phyloP scores from a whole-genome alignment of 2,888 invertebrate genomes.

The Agrochola circellaris region DNA sequence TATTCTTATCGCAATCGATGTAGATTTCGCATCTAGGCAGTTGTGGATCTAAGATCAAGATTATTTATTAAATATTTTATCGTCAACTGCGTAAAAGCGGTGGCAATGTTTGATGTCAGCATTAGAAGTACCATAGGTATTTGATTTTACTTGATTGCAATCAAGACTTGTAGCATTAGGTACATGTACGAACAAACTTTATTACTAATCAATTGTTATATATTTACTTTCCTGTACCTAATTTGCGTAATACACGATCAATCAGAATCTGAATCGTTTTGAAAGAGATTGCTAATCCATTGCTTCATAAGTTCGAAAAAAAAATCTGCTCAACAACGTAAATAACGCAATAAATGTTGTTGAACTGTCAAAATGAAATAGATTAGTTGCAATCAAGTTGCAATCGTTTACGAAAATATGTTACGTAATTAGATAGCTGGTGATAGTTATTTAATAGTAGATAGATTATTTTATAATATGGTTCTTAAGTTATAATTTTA shows the following conservation, averaged over 20 bases:
- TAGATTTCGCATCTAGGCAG: slow-evolving; percentile 93
- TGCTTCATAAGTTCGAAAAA: no score
- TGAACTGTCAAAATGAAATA: no score
- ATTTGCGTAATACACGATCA: no score
- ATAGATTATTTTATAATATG: background rate
- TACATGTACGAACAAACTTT: background rate
- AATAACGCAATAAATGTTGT: no score
- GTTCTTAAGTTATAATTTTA: background rate
- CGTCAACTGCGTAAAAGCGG: slow-evolving; percentile 24
- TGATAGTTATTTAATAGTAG: background rate
- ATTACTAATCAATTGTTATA: background rate
- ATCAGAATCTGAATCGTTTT: no score
- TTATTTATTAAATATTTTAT: slow-evolving; percentile 24
- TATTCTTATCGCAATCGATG: slow-evolving; percentile 93
- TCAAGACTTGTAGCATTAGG: background rate
- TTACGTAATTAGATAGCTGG: no score
- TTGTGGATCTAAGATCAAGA: slow-evolving; percentile 91
- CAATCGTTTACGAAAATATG: no score
- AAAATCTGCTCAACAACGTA: no score
- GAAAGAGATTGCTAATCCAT: no score
- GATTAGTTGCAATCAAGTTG: no score
- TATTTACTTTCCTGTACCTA: background rate
- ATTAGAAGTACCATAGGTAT: slow-evolving; percentile 22
- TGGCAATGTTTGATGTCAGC: slow-evolving; percentile 13
- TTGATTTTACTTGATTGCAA: slow-evolving; percentile 9